These are phyloP conservation scores for Heteronetta atricapilla DNA, from an alignment of 2,113 vertebrate genomes.

Conservation along the genomic window DNA sequence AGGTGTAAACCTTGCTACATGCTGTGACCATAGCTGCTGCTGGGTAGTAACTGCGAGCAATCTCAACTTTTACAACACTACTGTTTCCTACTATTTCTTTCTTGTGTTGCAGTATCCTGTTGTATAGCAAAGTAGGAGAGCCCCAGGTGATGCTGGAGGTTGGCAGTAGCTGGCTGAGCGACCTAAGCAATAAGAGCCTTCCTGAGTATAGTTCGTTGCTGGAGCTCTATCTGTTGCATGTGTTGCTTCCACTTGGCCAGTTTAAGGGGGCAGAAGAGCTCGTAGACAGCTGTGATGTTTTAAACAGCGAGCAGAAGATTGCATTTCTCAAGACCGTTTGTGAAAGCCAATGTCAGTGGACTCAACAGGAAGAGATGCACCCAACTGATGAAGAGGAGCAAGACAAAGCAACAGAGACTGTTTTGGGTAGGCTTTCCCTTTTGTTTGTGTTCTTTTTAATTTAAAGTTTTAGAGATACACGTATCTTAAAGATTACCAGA, in stretches of 20 bases:
- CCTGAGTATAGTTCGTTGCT: constrained; percentile 76
- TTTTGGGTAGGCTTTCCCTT: constrained; percentile 59
- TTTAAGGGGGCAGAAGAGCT: constrained; percentile 80
- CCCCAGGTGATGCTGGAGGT: constrained; percentile 81
- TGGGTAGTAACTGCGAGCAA: background rate
- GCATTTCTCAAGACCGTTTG: constrained; percentile 64
- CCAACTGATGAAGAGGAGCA: background rate
- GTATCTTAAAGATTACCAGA: background rate
- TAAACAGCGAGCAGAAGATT: constrained; percentile 76
- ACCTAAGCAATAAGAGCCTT: constrained; percentile 65
- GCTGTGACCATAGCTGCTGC: background rate
- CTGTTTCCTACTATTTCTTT: background rate
- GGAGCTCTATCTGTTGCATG: constrained; percentile 83
- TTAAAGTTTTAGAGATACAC: background rate
- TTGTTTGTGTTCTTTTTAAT: background rate
- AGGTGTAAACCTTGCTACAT: background rate
- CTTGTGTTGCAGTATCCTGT: constrained; percentile 80
- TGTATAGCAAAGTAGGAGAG: constrained; percentile 88
- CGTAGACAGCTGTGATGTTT: constrained; percentile 42
- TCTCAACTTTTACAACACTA: background rate
- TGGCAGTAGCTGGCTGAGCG: constrained; percentile 81
- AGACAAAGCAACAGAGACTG: background rate
- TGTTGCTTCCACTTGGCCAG: constrained; percentile 84
- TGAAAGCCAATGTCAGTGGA: constrained; percentile 37
- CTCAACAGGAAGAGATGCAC: background rate